phyloP scores from a whole-genome alignment of 2,113 vertebrate genomes.

The Dipodomys spectabilis region DNA sequence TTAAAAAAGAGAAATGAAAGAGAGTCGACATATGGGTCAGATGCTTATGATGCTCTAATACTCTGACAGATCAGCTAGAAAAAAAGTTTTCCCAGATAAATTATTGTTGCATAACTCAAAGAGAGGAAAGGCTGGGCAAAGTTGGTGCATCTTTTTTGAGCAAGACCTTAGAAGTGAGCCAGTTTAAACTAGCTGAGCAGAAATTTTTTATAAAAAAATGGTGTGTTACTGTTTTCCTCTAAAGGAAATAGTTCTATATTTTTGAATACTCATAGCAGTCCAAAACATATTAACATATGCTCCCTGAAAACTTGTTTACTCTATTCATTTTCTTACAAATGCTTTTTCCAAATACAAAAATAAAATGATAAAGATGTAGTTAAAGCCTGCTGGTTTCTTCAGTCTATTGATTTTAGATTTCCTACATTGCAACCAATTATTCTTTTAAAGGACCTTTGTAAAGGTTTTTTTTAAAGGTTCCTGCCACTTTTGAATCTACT shows the following conservation, averaged over 20 bases:
- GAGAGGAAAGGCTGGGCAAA: constrained; percentile 55
- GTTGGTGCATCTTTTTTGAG: constrained; percentile 42
- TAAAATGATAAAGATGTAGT: not conserved
- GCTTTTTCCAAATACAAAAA: not conserved
- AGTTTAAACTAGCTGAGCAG: constrained; percentile 54
- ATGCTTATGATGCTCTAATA: constrained; percentile 59
- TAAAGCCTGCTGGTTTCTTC: not conserved
- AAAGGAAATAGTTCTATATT: not conserved
- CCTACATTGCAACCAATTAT: not conserved
- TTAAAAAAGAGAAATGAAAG: constrained; percentile 56
- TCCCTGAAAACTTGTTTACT: not conserved
- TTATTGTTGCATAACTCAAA: constrained; percentile 68
- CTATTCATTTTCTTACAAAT: constrained; percentile 36
- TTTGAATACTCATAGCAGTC: not conserved
- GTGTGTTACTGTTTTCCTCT: not conserved
- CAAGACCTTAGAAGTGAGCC: constrained; percentile 46
- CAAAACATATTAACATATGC: not conserved
- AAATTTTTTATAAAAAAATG: constrained; percentile 52
- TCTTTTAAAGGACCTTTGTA: not conserved
- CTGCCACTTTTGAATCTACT: not conserved
- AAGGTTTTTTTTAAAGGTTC: not conserved
- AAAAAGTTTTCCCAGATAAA: constrained; percentile 61
- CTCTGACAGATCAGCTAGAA: constrained; percentile 49
- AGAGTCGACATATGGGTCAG: constrained; percentile 61
- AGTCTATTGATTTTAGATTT: constrained; percentile 34